Evolutionary conservation across 1,140 invertebrate genomes (phyloP), one percentile per base, ranked within the genome.

Genomic region (Caerostris darwini): DNA sequence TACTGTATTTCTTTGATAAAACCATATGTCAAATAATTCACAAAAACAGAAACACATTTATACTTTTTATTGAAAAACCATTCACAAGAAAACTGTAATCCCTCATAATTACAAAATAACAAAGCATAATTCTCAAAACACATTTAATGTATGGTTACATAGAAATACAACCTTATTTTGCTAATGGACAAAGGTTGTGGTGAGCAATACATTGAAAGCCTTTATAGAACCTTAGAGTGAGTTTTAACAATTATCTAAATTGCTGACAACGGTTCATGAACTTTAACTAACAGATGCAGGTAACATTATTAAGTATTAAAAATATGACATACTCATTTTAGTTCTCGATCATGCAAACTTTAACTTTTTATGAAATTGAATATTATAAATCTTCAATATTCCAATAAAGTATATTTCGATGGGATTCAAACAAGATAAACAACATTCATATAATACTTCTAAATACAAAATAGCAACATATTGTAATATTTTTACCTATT

Each of bases 31-130:
- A 34, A 34, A 34, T 34, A 14, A 10, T 14, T 64, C 17, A 10
- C 5, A 64, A 10, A 64, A 34, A 64, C 10, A 77, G 71, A 77
- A 5, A 77, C 34, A 50, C 34, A 14, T 85, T 57, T 59, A 56
- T 90, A 56, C n/a, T 56, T 67, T 90, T 90, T 90, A 90, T 90
- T 90, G 88, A 90, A 90, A 90, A 90, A 64, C 64, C 57, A 67
- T 90, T 57, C 86, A 90, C 88, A 90, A 71, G 58, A 87, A 87
- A 69, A 90, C 88, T 57, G 88, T 77, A 71, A 71, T 90, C 53
- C 88, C 69, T 67, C 19, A 7, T 34, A 54, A 67, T 90, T 58
- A 90, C 64, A 56, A 90, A 90, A 85, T 85, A 90, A 77, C 67
- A 77, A 90, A 90, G 88, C 88, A 90, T 58, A 12, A 71, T 58